A percentile compares a stretch with the other conserved stretches of the same genome.
Evolutionary conservation across 2,113 vertebrate species (phyloP).

Genomic region (Peucedramus taeniatus): DNA sequence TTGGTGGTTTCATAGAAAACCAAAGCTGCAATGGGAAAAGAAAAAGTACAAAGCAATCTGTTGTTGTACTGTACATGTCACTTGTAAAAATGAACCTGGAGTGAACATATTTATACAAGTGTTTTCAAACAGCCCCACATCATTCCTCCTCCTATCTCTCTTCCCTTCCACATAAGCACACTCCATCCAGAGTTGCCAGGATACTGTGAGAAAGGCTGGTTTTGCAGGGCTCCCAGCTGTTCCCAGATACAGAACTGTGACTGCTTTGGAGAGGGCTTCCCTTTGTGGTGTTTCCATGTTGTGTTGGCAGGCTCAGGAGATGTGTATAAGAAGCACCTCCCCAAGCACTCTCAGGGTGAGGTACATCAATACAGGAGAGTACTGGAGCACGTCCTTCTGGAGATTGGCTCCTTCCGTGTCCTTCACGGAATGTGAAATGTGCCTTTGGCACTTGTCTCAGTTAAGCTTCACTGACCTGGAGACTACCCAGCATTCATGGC

Average conservation of each 20-base stretch:
- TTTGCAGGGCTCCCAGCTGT: not conserved
- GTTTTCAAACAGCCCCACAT: not conserved
- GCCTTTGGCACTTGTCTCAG: not conserved
- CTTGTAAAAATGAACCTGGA: not conserved
- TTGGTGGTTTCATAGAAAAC: not conserved
- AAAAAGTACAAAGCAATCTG: not conserved
- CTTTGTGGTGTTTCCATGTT: not conserved
- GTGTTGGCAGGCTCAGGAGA: not conserved
- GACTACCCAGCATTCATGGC: not conserved
- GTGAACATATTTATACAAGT: not conserved
- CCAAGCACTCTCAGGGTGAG: not conserved
- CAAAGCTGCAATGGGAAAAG: not conserved
- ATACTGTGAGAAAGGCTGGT: not conserved
- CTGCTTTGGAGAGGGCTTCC: not conserved
- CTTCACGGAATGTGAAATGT: not conserved
- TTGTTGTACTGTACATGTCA: not conserved
- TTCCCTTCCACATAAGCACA: not conserved
- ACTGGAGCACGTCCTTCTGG: not conserved
- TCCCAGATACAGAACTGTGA: not conserved
- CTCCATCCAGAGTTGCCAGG: not conserved
- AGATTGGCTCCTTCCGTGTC: not conserved
- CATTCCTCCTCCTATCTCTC: not conserved
- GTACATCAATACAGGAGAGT: not conserved
- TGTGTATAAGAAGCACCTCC: not conserved
- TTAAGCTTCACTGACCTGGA: not conserved